Conservation (phyloP, 1,140 invertebrate species). For the Apocrypta bakeri region DNA sequence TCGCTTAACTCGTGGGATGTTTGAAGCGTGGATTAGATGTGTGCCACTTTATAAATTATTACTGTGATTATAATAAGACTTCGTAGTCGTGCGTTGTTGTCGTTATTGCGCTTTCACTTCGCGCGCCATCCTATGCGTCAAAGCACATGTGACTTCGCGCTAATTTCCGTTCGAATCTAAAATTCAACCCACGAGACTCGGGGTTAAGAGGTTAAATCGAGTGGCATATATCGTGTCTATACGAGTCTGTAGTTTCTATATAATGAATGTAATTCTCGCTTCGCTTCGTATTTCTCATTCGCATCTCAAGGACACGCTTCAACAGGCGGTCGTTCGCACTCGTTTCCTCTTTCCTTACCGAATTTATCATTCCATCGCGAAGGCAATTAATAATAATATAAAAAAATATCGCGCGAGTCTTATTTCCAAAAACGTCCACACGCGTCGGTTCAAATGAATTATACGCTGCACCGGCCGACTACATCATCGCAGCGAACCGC, state of each 20-base stretch:
- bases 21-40: background rate
- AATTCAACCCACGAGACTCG: no score
- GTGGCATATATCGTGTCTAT: background rate
- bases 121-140: no score
- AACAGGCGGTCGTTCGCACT: background rate
- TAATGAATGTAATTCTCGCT: no score
- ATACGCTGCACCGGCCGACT: background rate
- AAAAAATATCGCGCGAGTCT: background rate
- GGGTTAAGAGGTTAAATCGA: background rate
- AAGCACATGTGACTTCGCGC: no score
- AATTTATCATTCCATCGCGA: background rate
- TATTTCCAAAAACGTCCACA: background rate
- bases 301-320: conserved; percentile 1
- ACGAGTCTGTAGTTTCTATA: no score
- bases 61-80: background rate
- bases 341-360: background rate
- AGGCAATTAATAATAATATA: conserved; percentile 7
- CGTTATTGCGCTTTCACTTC: no score
- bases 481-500: background rate
- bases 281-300: no score
- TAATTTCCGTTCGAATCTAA: no score
- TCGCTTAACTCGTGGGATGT: background rate
- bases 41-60: background rate
- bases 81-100: no score
- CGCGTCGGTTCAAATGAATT: background rate